Conservation (phyloP, 2,888 invertebrate genomes). For the Sinotaia quadrata region DNA sequence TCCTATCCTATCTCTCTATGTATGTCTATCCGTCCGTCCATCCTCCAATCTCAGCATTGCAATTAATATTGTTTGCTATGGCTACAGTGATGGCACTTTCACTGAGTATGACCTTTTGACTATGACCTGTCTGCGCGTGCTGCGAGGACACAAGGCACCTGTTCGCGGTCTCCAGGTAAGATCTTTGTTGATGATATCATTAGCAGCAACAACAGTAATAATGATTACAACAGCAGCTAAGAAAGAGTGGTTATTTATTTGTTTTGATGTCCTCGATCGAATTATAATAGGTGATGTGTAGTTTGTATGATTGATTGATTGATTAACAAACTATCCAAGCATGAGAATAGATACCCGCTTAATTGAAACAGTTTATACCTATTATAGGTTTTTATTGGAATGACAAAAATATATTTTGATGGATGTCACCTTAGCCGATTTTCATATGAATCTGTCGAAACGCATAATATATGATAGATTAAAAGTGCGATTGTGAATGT, state of each 20-base stretch:
- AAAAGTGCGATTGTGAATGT: too few species aligned
- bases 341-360: too few species aligned
- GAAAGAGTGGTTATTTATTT: background rate
- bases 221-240: background rate
- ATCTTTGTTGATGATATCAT: background rate
- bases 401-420: too few species aligned
- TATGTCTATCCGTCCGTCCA: background rate
- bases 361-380: too few species aligned
- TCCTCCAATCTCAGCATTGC: too few species aligned
- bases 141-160: conserved; percentile 66
- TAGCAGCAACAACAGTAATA: background rate
- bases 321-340: too few species aligned
- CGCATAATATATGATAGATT: too few species aligned
- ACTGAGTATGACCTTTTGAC: conserved; percentile 68
- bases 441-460: too few species aligned
- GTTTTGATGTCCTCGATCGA: background rate
- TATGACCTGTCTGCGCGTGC: conserved; percentile 66
- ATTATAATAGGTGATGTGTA: too few species aligned
- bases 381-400: too few species aligned
- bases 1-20: background rate
- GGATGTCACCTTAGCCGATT: too few species aligned
- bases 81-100: conserved; percentile 63
- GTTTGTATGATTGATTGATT: too few species aligned
- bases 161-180: conserved; percentile 65
- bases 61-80: conserved; percentile 25